These are phyloP conservation scores for Notocelia uddmanniana DNA, from an alignment of 2,888 invertebrate genomes.

Conservation along the genomic window DNA sequence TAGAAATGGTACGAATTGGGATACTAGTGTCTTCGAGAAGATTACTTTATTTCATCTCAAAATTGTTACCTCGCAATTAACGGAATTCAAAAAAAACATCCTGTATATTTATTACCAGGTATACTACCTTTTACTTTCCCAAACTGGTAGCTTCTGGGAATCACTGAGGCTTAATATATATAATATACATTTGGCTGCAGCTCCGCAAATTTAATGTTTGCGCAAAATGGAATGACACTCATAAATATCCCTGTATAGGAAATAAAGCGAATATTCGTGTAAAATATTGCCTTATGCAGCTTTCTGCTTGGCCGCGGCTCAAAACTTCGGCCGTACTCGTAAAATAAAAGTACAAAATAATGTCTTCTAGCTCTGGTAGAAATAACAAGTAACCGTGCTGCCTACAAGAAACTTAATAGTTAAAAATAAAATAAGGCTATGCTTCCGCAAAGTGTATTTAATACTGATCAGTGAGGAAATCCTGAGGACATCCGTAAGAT, in stretches of 20 bases:
- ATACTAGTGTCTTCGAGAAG: too few relatives aligned
- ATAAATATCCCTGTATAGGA: conserved; percentile 23
- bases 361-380: not conserved
- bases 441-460: too few relatives aligned
- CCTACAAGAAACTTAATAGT: too few relatives aligned
- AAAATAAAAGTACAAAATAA: conserved; percentile 1
- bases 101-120: too few relatives aligned
- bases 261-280: conserved; percentile 24
- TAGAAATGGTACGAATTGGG: too few relatives aligned
- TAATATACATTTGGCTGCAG: conserved; percentile 23
- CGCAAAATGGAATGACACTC: conserved; percentile 24
- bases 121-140: not conserved
- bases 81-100: too few relatives aligned
- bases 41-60: too few relatives aligned
- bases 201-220: conserved; percentile 8
- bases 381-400: not conserved
- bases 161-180: conserved; percentile 11
- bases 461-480: too few relatives aligned
- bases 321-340: conserved; percentile 4
- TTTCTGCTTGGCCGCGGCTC: conserved; percentile 19
- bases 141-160: not conserved
- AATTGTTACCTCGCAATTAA: too few relatives aligned
- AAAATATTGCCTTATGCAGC: conserved; percentile 29
- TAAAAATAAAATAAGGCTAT: too few relatives aligned
- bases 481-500: too few relatives aligned